Evolutionary conservation across 2,797 vertebrate species (phyloP), one percentile per base, ranked within the genome.

Genomic region (Peromyscus nudipes): DNA sequence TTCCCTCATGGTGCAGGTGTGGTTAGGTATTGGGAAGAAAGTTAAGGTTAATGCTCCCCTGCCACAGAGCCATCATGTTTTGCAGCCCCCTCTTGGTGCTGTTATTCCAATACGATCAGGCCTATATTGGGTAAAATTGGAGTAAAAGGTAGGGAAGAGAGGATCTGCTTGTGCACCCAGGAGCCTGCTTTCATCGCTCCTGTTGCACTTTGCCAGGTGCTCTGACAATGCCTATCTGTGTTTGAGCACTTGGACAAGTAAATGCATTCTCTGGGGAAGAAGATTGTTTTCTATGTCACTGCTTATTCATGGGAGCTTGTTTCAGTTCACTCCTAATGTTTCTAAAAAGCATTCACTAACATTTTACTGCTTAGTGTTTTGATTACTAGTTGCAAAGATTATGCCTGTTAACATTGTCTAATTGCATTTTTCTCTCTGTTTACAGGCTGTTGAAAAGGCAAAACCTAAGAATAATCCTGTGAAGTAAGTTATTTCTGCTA

Each of bases 391-490:
- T 93, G 67, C 75, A 95, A 98, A 97, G 75, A 64, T 95, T 95
- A 86, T 92, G 73, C 89, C 96, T 97, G 77, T 89, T 92, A 96
- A 96, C 97, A 69, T 97, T 57, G 55, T 96, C 97, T 98, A 98
- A 98, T 97, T 95, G 62, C 75, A 96, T 98, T 92, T 98, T 97
- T 98, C 96, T 97, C 98, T 98, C 98, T 98, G 75, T 99, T 99
- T 97, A 93, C 98, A 99, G 99, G 98, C 98, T 97, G 98, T 98
- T 43, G 99, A 99, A 98, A 99, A 99, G 98, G 98, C 98, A 97
- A 99, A 99, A 98, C 97, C 99, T 97, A 99, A 99, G 98, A 99
- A 98, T 98, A 98, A 99, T 98, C 98, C 99, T 98, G 98, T 99
- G 87, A 99, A 99, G 99, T 99, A 99, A 99, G 99, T 99, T 97